Conservation (phyloP, 1,140 invertebrate species). For the Aphelinus atriplicis region DNA sequence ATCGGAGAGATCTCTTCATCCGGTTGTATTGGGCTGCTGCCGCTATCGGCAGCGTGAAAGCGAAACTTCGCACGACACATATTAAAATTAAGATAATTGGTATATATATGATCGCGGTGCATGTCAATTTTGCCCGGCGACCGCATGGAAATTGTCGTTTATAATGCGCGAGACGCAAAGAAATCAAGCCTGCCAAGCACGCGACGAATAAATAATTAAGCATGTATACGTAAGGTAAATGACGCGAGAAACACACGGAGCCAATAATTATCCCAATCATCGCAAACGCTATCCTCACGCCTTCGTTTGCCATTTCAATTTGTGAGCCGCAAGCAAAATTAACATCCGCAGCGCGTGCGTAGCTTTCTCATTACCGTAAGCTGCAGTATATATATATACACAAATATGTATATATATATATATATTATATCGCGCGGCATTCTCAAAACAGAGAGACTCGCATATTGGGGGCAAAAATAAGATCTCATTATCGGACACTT, state of each 20-base stretch:
- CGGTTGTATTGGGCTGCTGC: too few species aligned
- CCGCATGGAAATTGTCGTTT: too few species aligned
- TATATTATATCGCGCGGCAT: not conserved
- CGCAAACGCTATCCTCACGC: not conserved
- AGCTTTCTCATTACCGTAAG: conserved; percentile 11
- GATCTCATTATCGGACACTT: conserved; percentile 34
- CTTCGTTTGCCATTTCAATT: conserved; percentile 28
- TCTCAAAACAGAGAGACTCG: not conserved
- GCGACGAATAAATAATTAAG: conserved; percentile 24
- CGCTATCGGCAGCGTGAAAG: too few species aligned
- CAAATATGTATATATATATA: not conserved
- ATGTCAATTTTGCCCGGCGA: too few species aligned
- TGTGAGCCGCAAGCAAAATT: conserved; percentile 25
- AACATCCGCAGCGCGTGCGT: conserved; percentile 7
- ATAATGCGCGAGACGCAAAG: too few species aligned
- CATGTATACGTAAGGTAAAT: conserved; percentile 6
- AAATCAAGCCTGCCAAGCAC: not conserved
- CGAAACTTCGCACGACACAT: too few species aligned
- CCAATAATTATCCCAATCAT: conserved; percentile 32
- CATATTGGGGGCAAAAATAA: conserved; percentile 25
- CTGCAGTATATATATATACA: not conserved
- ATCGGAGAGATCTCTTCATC: too few species aligned
- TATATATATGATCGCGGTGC: too few species aligned
- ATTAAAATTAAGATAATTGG: too few species aligned
- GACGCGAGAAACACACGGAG: not conserved